Evolutionary conservation across 2,113 vertebrate species (phyloP).

Genomic region (Dromas ardeola): DNA sequence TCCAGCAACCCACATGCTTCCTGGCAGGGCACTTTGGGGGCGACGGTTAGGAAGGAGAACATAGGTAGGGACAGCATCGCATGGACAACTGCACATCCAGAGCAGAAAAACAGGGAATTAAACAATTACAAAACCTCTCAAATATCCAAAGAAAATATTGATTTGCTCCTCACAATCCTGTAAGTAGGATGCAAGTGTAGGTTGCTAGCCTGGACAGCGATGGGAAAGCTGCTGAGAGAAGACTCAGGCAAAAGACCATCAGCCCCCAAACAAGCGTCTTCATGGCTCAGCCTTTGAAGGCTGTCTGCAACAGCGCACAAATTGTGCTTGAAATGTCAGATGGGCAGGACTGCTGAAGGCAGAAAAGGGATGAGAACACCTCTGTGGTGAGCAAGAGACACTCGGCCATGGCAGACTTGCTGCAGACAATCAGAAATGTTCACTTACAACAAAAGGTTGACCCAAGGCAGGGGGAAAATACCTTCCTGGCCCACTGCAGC

Average conservation of each 20-base stretch:
- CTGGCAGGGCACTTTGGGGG: no score
- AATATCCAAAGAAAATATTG: neutral
- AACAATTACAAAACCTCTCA: neutral
- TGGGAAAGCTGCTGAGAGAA: neutral
- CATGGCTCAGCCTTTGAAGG: neutral
- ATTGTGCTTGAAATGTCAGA: neutral
- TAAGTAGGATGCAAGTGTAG: fast-evolving
- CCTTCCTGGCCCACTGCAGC: neutral
- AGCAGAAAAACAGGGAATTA: neutral
- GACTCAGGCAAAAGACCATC: fast-evolving
- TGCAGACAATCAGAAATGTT: neutral
- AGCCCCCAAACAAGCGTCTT: fast-evolving
- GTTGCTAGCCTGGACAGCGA: neutral
- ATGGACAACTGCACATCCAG: neutral
- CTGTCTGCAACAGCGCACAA: neutral
- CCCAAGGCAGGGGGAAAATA: neutral
- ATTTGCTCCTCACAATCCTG: neutral
- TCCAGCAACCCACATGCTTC: neutral
- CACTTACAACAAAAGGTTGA: neutral
- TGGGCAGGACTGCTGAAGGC: neutral
- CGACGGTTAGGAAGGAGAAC: neutral
- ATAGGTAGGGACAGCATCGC: neutral
- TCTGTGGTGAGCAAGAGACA: fast-evolving
- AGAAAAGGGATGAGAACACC: neutral
- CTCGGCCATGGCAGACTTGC: neutral